Evolutionary conservation across 2,113 vertebrate genomes (phyloP).

Genomic region (Pitta sordida): DNA sequence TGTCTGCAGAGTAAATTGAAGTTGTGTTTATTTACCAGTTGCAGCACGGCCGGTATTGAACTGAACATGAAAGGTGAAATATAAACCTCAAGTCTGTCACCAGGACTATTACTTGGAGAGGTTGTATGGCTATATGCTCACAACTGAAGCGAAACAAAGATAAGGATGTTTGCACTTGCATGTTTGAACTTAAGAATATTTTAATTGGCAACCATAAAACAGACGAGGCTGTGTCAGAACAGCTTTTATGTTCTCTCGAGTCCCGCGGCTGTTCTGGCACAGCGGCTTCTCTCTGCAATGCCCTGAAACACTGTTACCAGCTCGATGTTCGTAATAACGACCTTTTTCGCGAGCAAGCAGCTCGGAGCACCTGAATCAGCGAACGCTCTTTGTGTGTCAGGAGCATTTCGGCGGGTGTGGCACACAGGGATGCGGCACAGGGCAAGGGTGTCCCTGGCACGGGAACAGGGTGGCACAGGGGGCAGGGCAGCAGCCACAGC

Average conservation of each 20-base stretch:
- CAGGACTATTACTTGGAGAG: neutral
- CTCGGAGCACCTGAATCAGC: neutral
- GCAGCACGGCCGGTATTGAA: neutral
- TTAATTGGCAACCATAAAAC: neutral
- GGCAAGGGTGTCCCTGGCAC: neutral
- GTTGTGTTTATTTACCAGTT: neutral
- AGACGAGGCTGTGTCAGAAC: neutral
- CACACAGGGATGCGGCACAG: rapidly evolving
- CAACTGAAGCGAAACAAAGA: neutral
- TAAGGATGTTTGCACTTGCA: neutral
- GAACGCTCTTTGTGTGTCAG: neutral
- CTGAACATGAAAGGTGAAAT: neutral
- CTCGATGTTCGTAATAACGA: neutral
- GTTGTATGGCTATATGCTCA: neutral
- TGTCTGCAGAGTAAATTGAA: neutral
- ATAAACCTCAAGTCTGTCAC: neutral
- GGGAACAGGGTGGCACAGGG: neutral
- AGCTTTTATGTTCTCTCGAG: neutral
- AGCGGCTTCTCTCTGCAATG: neutral
- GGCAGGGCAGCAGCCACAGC: neutral
- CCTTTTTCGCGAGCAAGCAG: neutral
- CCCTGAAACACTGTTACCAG: neutral
- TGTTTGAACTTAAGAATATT: neutral
- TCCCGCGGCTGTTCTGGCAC: neutral
- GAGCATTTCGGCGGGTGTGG: neutral